These are phyloP conservation scores for Semaprochilodus insignis DNA, from an alignment of 2,797 vertebrate species.

Conservation along the genomic window DNA sequence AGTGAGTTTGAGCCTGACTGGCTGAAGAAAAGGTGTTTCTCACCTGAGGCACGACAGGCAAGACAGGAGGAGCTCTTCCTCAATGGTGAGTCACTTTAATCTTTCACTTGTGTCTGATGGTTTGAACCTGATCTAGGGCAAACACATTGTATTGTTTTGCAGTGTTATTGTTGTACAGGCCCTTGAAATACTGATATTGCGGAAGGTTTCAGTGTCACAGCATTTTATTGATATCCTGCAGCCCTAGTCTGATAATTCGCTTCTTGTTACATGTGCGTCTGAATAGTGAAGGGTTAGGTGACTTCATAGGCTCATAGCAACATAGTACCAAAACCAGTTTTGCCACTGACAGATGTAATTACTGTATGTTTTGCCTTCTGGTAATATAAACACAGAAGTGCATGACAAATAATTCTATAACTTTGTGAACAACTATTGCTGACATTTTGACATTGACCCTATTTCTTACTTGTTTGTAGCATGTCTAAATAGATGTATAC, in stretches of 20 bases:
- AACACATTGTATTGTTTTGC: neutral
- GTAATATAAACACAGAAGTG: neutral
- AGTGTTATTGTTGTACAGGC: neutral
- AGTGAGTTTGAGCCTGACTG: constrained; percentile 91
- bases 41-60: constrained; percentile 82
- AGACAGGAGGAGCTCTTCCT: constrained; percentile 87
- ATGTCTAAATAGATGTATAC: neutral
- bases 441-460: neutral
- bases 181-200: neutral
- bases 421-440: neutral
- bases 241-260: no score
- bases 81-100: constrained; percentile 78
- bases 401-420: neutral
- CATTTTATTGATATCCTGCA: no score
- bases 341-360: neutral
- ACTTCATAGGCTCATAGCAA: neutral
- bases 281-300: neutral
- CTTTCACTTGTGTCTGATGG: neutral
- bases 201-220: neutral
- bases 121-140: neutral
- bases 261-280: neutral
- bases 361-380: neutral
- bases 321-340: neutral
- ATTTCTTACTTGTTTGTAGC: neutral
- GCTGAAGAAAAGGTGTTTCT: constrained; percentile 94